These are phyloP conservation scores for Otus scops DNA, from an alignment of 2,797 vertebrate species.

Conservation along the genomic window DNA sequence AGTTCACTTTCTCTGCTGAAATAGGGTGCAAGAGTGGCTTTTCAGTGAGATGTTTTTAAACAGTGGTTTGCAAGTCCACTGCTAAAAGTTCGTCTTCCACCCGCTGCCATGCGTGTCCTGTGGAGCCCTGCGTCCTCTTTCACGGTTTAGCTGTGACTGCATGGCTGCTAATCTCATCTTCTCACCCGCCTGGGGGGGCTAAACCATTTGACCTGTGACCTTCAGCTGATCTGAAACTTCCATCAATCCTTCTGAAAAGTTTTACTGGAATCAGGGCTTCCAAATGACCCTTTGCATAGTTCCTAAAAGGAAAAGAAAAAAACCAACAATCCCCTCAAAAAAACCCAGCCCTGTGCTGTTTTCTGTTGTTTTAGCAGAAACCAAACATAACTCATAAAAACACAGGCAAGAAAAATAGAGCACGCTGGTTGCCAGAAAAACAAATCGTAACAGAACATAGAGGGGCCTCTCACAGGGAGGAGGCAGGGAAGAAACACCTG, in stretches of 20 bases:
- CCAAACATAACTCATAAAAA: conserved; percentile 49
- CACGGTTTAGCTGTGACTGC: neutral
- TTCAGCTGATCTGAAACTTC: conserved; percentile 49
- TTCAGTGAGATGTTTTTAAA: neutral
- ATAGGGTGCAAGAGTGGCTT: neutral
- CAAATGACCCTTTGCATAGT: conserved; percentile 66
- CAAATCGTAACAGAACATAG: conserved; percentile 47
- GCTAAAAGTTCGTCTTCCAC: neutral
- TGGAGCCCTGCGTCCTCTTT: neutral
- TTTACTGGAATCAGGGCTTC: conserved; percentile 72
- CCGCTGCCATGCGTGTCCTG: neutral
- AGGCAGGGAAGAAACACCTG: conserved; percentile 81
- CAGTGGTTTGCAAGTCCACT: neutral
- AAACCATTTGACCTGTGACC: conserved; percentile 83
- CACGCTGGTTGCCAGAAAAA: conserved; percentile 45
- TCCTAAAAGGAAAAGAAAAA: conserved; percentile 19
- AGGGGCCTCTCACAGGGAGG: conserved; percentile 71
- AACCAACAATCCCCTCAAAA: neutral
- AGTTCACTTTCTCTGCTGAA: neutral
- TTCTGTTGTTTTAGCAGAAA: conserved; percentile 74
- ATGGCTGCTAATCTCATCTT: conserved; percentile 85
- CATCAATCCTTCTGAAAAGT: conserved; percentile 72
- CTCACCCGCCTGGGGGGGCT: conserved; percentile 77
- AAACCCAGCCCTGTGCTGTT: conserved; percentile 50
- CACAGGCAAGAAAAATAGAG: conserved; percentile 57